Percentiles rank a stretch among this genome's conserved stretches.
These are phyloP conservation scores for Tipula lateralis DNA, from an alignment of 2,888 invertebrate species.

Conservation along the genomic window DNA sequence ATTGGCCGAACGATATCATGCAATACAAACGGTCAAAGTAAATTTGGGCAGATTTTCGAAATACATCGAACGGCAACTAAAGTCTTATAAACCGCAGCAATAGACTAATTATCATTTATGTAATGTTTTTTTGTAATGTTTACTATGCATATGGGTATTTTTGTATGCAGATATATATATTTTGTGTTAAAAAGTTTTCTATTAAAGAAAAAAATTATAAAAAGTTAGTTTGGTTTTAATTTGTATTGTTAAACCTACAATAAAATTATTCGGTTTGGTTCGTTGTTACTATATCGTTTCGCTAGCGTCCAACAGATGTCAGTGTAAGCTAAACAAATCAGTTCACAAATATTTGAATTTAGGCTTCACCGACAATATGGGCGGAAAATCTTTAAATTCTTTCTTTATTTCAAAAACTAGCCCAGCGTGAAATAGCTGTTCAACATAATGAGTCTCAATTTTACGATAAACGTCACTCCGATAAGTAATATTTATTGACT, in stretches of 20 bases:
- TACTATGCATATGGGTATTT: neutral
- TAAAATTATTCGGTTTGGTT: neutral
- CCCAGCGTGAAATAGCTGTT: too few relatives aligned
- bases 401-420: too few relatives aligned
- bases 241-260: neutral
- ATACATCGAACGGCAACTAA: constrained; percentile 49
- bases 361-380: too few relatives aligned
- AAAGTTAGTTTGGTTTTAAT: neutral
- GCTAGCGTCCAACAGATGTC: neutral
- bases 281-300: neutral
- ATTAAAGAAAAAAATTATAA: neutral
- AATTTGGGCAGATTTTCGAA: constrained; percentile 68
- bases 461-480: too few relatives aligned
- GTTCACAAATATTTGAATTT: too few relatives aligned
- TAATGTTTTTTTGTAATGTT: constrained; percentile 7
- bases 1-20: constrained; percentile 61
- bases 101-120: neutral
- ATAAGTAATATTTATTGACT: too few relatives aligned
- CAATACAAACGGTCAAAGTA: constrained; percentile 64
- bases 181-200: constrained; percentile 5
- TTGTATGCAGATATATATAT: neutral
- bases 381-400: too few relatives aligned
- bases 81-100: constrained; percentile 33
- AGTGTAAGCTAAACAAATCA: neutral
- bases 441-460: too few relatives aligned